Evolutionary conservation across 2,888 invertebrate genomes (phyloP), one percentile per base, ranked within the genome.

Genomic region (Tribolium freemani): DNA sequence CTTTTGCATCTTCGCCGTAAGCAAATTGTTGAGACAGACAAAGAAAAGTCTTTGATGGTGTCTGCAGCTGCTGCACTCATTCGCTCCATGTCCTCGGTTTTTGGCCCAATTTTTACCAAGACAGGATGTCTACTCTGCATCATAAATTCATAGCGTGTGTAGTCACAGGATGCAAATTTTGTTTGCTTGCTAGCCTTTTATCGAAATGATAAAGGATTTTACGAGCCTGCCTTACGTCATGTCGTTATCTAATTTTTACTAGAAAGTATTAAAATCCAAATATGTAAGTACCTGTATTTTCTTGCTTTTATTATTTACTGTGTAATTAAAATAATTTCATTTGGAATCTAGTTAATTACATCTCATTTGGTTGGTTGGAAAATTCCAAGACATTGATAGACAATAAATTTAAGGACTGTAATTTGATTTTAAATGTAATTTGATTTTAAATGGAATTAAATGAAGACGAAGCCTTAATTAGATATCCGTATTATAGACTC

Each of bases 21-120:
- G 72, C 72, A 73, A 74, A 75, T 75, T 69, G 72, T 64, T 72
- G 70, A 67, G 66, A 57, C 46, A 64, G 61, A 57, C 46, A 64
- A 54, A 45, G 44, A 68, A 68, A 58, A 53, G 58, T 56, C 56
- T 50, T 16, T 26, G 46, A 16, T 11, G 45, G 20, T n/a, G 5
- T 48, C 44, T 66, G 46, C 66, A 67, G 56, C 66, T 67, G 54
- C 66, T 67, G 66, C 66, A 67, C 48, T 60, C 45, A 48, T 48
- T 44, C 53, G 53, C 51, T 53, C 16, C 31, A 20, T 31, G 44
- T 21, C 51, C 9, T 63, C 26, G n/a, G 9, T 16, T 53, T 64
- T 53, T 51, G 46, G 51, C 50, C 53, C 5, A 30, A 38, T 48
- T 63, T 63, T 51, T 20, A 50, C 10, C 20, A 50, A 38, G 6